Conservation (phyloP, 2,113 vertebrate species). For the Ochotona curzoniae region DNA sequence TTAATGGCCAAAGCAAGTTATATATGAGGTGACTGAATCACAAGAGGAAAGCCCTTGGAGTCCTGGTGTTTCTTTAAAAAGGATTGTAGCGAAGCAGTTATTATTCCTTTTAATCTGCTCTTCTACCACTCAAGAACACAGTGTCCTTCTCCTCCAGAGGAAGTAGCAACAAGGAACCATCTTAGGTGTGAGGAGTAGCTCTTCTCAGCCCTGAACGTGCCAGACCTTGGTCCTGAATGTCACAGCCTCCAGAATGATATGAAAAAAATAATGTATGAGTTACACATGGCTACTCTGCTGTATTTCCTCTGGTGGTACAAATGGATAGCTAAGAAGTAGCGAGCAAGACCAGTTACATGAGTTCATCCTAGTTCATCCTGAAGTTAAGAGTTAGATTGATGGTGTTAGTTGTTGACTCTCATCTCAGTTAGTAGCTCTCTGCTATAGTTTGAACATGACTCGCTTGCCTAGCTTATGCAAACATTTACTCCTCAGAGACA, state of each 20-base stretch:
- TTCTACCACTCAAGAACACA: neutral
- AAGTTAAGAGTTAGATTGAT: neutral
- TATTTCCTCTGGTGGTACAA: neutral
- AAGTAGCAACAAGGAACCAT: neutral
- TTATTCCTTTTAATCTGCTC: neutral
- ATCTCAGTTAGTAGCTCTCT: neutral
- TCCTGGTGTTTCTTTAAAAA: neutral
- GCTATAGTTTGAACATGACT: too few relatives aligned
- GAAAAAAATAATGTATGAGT: neutral
- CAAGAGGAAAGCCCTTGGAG: neutral
- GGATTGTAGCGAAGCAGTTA: neutral
- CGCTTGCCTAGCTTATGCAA: too few relatives aligned
- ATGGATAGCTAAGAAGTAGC: neutral
- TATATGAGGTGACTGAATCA: neutral
- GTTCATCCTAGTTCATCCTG: too few relatives aligned
- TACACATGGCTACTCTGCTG: neutral
- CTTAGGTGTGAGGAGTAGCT: neutral
- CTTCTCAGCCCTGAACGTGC: neutral
- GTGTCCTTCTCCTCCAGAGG: neutral
- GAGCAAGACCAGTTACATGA: neutral
- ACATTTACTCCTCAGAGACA: too few relatives aligned
- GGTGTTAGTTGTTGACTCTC: neutral
- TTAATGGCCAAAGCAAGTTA: neutral
- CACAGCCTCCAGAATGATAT: neutral
- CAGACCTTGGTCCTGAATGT: neutral